Evolutionary conservation across 2,113 vertebrate genomes (phyloP).

Genomic region (Willisornis vidua): DNA sequence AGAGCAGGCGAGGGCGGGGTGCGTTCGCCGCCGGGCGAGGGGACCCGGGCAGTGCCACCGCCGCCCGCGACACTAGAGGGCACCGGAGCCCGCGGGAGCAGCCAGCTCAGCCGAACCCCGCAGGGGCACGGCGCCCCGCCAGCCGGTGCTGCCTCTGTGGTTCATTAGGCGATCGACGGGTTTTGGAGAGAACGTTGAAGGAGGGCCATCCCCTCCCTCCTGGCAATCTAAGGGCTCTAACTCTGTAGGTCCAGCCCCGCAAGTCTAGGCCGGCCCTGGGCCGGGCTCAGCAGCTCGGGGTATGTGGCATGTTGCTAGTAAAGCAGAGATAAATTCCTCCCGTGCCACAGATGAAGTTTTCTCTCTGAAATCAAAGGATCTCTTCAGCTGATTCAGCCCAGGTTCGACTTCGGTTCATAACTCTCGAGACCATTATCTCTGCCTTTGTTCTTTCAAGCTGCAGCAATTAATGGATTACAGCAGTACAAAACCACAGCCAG

Average conservation of each 20-base stretch:
- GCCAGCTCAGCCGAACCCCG: neutral
- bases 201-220: neutral
- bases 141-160: fast-evolving
- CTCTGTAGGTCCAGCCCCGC: neutral
- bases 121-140: neutral
- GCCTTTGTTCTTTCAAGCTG: slow-evolving; percentile 3
- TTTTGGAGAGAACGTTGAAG: fast-evolving
- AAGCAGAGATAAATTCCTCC: neutral
- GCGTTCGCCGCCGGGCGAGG: neutral
- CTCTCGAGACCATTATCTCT: neutral
- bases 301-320: neutral
- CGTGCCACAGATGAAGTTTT: neutral
- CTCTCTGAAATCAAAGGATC: neutral
- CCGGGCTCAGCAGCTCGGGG: neutral
- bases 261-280: neutral
- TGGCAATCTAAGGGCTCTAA: neutral
- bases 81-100: slow-evolving; percentile 46
- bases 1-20: neutral
- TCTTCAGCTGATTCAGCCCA: neutral
- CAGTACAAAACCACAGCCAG: neutral
- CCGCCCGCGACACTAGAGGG: slow-evolving; percentile 43
- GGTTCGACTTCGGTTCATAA: neutral
- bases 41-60: neutral
- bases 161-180: fast-evolving
- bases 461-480: slow-evolving; percentile 1